Conservation (phyloP, 1,140 invertebrate species). For the Scaptomyza pallida region DNA sequence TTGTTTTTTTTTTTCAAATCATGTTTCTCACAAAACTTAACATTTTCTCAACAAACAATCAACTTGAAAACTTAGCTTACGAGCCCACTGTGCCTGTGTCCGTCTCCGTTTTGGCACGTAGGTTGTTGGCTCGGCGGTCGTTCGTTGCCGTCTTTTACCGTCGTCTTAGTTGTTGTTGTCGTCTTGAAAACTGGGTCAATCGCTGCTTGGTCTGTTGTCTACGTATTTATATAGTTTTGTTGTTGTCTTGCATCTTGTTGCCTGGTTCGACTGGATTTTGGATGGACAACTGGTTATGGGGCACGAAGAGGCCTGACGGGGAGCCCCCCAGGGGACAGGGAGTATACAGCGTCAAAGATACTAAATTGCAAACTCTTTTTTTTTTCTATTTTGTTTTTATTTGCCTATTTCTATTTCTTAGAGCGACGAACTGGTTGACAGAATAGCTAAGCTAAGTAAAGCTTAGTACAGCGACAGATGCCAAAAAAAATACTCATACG, state of each 20-base stretch:
- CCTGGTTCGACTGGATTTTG: conserved; percentile 72
- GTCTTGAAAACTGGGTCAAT: conserved; percentile 83
- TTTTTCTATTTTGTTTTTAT: conserved; percentile 64
- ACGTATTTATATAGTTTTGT: conserved; percentile 52
- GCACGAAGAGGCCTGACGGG: background rate
- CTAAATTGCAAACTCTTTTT: conserved; percentile 64
- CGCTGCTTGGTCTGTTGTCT: conserved; percentile 67
- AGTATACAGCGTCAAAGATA: conserved; percentile 54
- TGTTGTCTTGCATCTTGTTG: conserved; percentile 63
- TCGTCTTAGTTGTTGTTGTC: conserved; percentile 62
- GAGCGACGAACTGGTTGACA: conserved; percentile 32
- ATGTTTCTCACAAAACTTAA: no score
- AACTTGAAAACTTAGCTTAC: background rate
- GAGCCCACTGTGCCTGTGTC: conserved; percentile 30
- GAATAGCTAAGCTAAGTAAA: background rate
- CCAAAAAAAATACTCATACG: background rate
- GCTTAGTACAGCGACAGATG: no score
- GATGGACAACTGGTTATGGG: conserved; percentile 54
- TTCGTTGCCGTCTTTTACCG: conserved; percentile 26
- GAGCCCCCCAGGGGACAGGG: background rate
- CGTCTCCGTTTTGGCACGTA: conserved; percentile 63
- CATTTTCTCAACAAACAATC: no score
- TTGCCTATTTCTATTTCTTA: conserved; percentile 71
- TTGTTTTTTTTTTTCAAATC: no score
- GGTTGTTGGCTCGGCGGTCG: conserved; percentile 54